Percentiles rank a stretch among this genome's conserved stretches.
Conservation (phyloP, 2,113 vertebrate species). For the Machaerirhynchus nigripectus region DNA sequence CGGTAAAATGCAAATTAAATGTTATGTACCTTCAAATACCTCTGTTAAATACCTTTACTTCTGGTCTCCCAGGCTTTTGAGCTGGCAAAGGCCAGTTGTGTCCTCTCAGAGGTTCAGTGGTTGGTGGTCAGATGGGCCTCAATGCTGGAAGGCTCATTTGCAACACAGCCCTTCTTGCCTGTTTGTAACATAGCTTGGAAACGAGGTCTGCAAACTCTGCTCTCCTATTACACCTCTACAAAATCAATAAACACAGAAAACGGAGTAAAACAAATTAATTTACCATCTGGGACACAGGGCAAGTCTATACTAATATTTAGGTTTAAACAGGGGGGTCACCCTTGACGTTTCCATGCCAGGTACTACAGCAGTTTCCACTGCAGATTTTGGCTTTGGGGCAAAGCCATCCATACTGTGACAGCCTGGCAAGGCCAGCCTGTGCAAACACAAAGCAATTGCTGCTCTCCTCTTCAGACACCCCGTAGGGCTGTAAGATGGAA, state of each 20-base stretch:
- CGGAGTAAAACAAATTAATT: background rate
- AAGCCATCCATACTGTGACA: fast-evolving
- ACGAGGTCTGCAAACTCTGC: background rate
- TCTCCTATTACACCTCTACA: background rate
- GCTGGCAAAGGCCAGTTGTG: background rate
- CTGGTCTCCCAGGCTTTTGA: background rate
- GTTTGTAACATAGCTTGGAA: fast-evolving
- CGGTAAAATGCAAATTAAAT: background rate
- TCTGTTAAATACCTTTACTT: background rate
- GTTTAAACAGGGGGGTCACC: background rate
- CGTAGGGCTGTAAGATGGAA: fast-evolving
- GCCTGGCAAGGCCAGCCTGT: background rate
- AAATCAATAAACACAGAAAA: background rate
- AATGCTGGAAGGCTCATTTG: background rate
- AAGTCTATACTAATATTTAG: background rate
- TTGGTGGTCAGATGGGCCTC: background rate
- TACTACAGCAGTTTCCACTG: background rate
- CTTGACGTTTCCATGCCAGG: background rate
- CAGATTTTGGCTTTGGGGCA: background rate
- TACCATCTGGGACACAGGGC: background rate
- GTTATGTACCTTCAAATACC: no score
- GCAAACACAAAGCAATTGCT: background rate
- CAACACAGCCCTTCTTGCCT: background rate
- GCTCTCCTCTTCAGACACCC: background rate
- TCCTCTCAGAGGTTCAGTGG: background rate